These are phyloP conservation scores for Bactericera cockerelli DNA, from an alignment of 1,140 invertebrate genomes.

Conservation along the genomic window DNA sequence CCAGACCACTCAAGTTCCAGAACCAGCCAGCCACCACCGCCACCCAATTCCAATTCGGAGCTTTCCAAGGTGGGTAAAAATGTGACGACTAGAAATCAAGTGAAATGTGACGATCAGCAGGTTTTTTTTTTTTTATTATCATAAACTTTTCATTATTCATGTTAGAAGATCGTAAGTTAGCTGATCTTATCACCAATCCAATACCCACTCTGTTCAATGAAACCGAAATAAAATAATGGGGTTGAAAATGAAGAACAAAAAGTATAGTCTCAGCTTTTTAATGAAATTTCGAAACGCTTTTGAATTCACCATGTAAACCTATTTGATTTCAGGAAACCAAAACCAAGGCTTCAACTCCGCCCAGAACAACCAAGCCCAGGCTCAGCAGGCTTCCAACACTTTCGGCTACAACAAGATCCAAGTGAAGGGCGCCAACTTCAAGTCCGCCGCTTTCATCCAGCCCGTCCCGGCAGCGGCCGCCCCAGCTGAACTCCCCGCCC, in stretches of 20 bases:
- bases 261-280: too few species aligned
- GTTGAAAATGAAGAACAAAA: too few species aligned
- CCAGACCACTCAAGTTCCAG: background rate
- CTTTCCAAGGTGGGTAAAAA: slow-evolving; percentile 3
- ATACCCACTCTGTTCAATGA: too few species aligned
- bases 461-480: background rate
- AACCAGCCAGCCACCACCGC: background rate
- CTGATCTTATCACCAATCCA: too few species aligned
- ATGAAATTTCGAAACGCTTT: too few species aligned
- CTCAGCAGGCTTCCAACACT: background rate
- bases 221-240: too few species aligned
- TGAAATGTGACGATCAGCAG: too few species aligned
- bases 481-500: background rate
- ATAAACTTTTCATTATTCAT: too few species aligned
- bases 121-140: too few species aligned
- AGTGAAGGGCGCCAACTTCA: background rate
- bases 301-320: too few species aligned
- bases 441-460: background rate
- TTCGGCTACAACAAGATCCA: slow-evolving; percentile 1
- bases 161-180: too few species aligned
- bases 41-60: background rate
- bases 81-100: too few species aligned
- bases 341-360: background rate
- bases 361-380: background rate
- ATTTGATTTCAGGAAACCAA: background rate